Evolutionary conservation across 2,797 vertebrate genomes (phyloP), one percentile per base, ranked within the genome.

Genomic region (Morelia viridis): DNA sequence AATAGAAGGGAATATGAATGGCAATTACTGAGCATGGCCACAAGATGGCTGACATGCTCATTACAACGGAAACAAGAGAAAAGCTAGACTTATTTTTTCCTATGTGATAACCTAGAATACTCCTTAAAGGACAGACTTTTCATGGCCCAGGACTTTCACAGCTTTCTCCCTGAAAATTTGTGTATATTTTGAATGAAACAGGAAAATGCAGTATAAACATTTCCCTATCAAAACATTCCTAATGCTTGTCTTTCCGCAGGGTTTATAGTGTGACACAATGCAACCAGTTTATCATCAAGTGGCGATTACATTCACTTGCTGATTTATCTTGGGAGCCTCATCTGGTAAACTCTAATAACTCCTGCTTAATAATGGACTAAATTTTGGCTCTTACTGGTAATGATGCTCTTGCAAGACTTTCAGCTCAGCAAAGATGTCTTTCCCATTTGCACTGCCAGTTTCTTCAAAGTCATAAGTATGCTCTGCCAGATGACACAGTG

Each of bases 371-470:
- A 83, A 46, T 46, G 76, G 46, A 90, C 26, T 88, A 88, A 83
- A 92, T 31, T 35, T 90, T 0, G 0, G 9, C 5, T 41, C 96
- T 97, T 95, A 98, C 96, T 95, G 57, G 71, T 91, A 85, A 50
- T 88, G 94, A 88, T 94, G 95, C 11, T 96, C 93, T 46, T 46
- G 95, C 95, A 50, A 4, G 65, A 62, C 85, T 61, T n/a, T 93
- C 64, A 94, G 93, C 46, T 95, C 93, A 41, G 95, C 89, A 89
- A 93, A 93, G 35, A 85, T 85, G 41, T 95, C 94, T 15, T 93
- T 92, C 6, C 80, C 93, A 41, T 89, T 95, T 91, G 92, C 87
- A 84, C 76, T 92, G 56, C 68, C 91, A 60, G 61, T 90, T 84
- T 64, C 90, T 88, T 89, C 93, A 22, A 87, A 87, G 83, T 87